Evolutionary conservation across 2,113 vertebrate genomes (phyloP).

Genomic region (Cairina moschata): DNA sequence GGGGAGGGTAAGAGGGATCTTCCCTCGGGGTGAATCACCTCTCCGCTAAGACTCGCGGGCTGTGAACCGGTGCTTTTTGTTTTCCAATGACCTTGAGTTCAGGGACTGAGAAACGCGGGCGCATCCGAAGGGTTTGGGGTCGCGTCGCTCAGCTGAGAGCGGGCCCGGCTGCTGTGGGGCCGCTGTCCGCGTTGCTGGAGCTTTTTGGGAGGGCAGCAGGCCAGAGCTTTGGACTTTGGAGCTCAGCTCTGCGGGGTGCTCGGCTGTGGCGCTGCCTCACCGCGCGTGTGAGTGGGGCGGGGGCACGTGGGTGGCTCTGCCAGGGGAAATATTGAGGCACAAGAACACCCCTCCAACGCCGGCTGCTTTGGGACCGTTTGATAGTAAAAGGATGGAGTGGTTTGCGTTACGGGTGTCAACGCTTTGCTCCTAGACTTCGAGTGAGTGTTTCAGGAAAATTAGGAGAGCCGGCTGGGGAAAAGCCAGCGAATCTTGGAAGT

Average conservation of each 20-base stretch:
- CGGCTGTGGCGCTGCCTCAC: accelerated
- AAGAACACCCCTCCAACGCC: background rate
- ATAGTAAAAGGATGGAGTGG: background rate
- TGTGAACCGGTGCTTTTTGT: background rate
- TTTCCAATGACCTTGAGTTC: conserved; percentile 25
- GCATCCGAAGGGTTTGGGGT: background rate
- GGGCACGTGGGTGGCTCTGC: accelerated
- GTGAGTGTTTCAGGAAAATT: background rate
- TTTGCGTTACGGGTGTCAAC: accelerated
- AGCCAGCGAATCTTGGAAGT: background rate
- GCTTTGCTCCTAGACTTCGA: background rate
- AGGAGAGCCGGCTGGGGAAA: background rate
- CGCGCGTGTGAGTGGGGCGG: background rate
- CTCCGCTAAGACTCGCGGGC: background rate
- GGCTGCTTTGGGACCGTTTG: accelerated
- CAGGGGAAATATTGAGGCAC: background rate
- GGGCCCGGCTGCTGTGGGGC: background rate
- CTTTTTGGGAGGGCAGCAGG: background rate
- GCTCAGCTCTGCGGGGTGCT: accelerated
- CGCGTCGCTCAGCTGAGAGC: background rate
- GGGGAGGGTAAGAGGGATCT: background rate
- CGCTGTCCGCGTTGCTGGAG: background rate
- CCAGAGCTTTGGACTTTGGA: background rate
- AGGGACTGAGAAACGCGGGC: background rate
- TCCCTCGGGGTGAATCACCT: background rate